phyloP scores from a whole-genome alignment of 2,113 vertebrate species.

The Octodon degus region DNA sequence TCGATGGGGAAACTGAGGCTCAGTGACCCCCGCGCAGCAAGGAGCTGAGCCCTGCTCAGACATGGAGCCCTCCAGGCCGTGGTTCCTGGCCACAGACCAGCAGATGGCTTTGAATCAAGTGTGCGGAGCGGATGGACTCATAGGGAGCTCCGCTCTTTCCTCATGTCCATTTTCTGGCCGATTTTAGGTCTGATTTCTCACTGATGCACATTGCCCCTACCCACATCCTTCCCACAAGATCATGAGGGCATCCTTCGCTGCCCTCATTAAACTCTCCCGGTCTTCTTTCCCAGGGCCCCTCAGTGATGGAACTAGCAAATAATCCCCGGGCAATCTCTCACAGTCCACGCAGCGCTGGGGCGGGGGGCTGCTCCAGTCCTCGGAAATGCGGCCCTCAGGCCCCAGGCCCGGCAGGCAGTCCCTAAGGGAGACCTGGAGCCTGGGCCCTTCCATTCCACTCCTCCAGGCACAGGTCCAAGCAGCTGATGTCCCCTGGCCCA shows the following conservation, averaged over 20 bases:
- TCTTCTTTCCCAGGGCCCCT: neutral
- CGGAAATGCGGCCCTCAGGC: neutral
- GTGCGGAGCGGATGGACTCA: neutral
- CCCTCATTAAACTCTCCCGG: neutral
- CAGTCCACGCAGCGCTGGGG: neutral
- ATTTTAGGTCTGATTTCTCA: neutral
- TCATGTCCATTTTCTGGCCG: neutral
- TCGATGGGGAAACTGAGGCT: neutral
- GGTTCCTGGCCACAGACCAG: neutral
- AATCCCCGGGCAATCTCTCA: neutral
- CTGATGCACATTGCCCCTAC: rapidly evolving
- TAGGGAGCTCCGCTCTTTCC: neutral
- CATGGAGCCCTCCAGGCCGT: neutral
- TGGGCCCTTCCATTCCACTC: neutral
- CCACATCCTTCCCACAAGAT: neutral
- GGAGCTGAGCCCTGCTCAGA: neutral
- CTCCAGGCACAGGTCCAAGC: neutral
- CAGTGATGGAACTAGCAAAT: neutral
- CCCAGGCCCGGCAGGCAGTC: neutral
- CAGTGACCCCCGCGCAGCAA: neutral
- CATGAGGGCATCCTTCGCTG: no score
- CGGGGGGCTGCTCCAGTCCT: neutral
- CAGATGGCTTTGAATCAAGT: neutral
- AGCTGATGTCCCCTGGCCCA: neutral
- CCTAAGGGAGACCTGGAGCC: neutral